Evolutionary conservation across 2,888 invertebrate genomes (phyloP).

Genomic region (Oxytorus armatus): DNA sequence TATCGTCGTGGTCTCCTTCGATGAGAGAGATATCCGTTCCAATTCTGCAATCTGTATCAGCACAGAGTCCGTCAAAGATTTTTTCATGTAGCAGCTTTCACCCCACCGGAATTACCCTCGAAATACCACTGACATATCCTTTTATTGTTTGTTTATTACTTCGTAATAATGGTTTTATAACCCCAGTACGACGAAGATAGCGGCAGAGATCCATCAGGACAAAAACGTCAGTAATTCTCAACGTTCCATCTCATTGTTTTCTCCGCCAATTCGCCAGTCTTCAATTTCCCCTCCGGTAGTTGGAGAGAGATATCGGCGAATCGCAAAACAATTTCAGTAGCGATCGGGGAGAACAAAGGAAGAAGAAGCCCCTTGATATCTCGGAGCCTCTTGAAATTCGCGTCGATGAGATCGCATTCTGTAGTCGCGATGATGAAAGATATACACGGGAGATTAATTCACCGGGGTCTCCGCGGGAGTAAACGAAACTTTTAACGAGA

Average conservation of each 20-base stretch:
- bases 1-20: constrained; percentile 22
- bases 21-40: constrained; percentile 14
- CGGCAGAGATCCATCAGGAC: neutral
- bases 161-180: too few relatives aligned
- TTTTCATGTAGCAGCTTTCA: neutral
- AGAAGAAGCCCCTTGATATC: constrained; percentile 27
- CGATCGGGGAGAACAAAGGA: constrained; percentile 26
- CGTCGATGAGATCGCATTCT: constrained; percentile 1
- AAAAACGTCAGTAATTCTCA: constrained; percentile 15
- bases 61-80: constrained; percentile 8
- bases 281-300: constrained; percentile 3
- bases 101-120: constrained; percentile 43
- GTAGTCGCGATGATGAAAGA: constrained; percentile 3
- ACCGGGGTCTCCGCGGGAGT: neutral
- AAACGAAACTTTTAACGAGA: constrained; percentile 12
- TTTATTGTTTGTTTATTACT: too few relatives aligned
- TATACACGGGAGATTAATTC: constrained; percentile 28
- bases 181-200: too few relatives aligned
- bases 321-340: constrained; percentile 17
- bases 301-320: neutral
- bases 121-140: too few relatives aligned
- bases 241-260: constrained; percentile 30
- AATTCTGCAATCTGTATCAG: constrained; percentile 36
- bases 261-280: neutral
- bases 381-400: constrained; percentile 9